phyloP scores from a whole-genome alignment of 1,140 invertebrate species.

The Pogonus chalceus region DNA sequence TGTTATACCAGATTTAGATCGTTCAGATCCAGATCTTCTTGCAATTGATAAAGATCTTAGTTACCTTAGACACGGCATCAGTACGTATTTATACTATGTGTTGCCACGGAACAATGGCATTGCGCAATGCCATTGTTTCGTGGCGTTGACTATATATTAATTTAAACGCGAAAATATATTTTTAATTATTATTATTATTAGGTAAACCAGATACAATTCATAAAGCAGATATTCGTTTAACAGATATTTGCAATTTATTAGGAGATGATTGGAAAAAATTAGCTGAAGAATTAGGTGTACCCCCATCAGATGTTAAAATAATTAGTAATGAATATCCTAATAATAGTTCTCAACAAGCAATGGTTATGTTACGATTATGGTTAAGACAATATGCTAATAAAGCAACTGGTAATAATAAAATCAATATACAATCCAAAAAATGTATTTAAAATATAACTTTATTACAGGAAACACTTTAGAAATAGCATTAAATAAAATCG shows the following conservation, averaged over 20 bases:
- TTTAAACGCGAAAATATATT: neutral
- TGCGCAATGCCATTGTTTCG: neutral
- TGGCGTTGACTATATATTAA: no score
- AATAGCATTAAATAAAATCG: slow-evolving; percentile 61
- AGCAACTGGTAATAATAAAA: slow-evolving; percentile 45
- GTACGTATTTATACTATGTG: slow-evolving; percentile 31
- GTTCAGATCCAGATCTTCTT: slow-evolving; percentile 61
- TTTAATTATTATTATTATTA: slow-evolving; percentile 17
- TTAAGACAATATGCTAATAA: slow-evolving; percentile 51
- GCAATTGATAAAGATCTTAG: slow-evolving; percentile 56
- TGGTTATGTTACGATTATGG: slow-evolving; percentile 63
- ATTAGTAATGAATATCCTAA: slow-evolving; percentile 62
- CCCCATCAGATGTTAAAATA: slow-evolving; percentile 56
- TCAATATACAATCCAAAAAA: neutral
- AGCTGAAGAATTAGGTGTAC: slow-evolving; percentile 56
- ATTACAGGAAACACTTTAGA: slow-evolving; percentile 60
- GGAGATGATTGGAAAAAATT: slow-evolving; percentile 67
- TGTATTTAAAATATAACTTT: slow-evolving; percentile 18
- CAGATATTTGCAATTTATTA: slow-evolving; percentile 67
- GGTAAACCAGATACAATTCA: slow-evolving; percentile 58
- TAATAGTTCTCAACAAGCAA: slow-evolving; percentile 61
- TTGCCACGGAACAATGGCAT: neutral
- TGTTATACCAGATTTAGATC: slow-evolving; percentile 55
- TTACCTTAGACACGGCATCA: slow-evolving; percentile 46
- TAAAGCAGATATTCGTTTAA: slow-evolving; percentile 62